Evolutionary conservation across 2,888 invertebrate genomes (phyloP).

Genomic region (Abrostola triplasia): DNA sequence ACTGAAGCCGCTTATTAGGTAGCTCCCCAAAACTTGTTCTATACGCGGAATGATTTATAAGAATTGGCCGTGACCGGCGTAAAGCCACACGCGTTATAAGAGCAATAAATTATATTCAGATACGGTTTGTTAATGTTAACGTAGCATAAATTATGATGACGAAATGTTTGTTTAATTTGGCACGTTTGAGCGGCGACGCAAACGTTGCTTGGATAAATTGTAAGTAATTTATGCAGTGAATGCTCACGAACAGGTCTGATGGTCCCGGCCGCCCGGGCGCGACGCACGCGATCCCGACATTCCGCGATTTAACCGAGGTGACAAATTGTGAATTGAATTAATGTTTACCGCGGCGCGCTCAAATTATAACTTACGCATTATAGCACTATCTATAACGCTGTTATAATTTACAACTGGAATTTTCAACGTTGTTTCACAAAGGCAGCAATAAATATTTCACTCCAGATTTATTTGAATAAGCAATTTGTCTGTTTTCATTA

Average conservation of each 20-base stretch:
- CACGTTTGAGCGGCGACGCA: constrained; percentile 69
- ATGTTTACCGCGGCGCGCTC: constrained; percentile 75
- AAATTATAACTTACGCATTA: constrained; percentile 73
- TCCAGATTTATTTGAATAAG: constrained; percentile 45
- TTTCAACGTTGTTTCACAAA: constrained; percentile 27
- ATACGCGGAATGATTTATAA: constrained; percentile 36
- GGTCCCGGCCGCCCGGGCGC: constrained; percentile 61
- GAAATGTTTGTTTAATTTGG: constrained; percentile 77
- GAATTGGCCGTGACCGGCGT: constrained; percentile 30
- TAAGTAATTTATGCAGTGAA: constrained; percentile 81
- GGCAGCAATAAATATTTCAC: constrained; percentile 34
- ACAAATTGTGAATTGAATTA: constrained; percentile 85
- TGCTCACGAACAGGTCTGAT: constrained; percentile 77
- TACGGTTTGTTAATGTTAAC: constrained; percentile 57
- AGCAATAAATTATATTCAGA: constrained; percentile 56
- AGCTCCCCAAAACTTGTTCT: background rate
- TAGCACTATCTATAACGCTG: constrained; percentile 53
- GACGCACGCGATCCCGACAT: constrained; percentile 81
- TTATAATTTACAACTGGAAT: constrained; percentile 39
- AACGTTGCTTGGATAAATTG: constrained; percentile 70
- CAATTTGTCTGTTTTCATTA: constrained; percentile 48
- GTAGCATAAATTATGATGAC: constrained; percentile 68
- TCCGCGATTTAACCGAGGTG: constrained; percentile 80
- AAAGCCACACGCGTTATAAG: constrained; percentile 42
- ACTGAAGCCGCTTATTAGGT: background rate